Conservation (phyloP, 2,888 invertebrate genomes). For the Drosophila borborema region DNA sequence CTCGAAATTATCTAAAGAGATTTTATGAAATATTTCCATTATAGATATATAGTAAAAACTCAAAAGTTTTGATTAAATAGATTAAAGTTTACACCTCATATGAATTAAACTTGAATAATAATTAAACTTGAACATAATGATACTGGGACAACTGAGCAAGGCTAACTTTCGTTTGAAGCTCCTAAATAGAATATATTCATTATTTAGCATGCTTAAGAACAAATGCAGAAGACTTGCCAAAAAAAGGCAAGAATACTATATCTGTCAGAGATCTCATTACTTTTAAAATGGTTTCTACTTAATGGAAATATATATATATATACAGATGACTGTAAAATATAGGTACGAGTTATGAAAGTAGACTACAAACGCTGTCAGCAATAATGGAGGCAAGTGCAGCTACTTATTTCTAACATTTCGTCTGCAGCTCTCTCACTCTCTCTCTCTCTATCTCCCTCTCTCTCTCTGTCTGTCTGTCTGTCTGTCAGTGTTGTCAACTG, state of each 20-base stretch:
- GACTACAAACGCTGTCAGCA: slow-evolving; percentile 21
- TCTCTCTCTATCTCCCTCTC: not conserved
- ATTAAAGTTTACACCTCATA: not conserved
- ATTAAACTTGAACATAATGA: no score
- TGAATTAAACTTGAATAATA: no score
- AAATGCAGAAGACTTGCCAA: not conserved
- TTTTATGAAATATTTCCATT: no score
- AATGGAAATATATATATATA: slow-evolving; percentile 1
- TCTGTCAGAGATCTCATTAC: not conserved
- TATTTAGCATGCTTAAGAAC: no score
- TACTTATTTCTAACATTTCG: slow-evolving; percentile 20
- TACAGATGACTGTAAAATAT: no score
- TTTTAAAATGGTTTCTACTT: slow-evolving; percentile 1
- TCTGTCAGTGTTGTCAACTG: slow-evolving; percentile 45
- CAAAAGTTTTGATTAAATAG: no score
- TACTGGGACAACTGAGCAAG: not conserved
- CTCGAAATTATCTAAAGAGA: no score
- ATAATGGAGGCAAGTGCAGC: slow-evolving; percentile 29
- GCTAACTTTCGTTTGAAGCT: not conserved
- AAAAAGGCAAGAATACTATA: no score
- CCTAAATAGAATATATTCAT: not conserved
- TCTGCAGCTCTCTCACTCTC: slow-evolving; percentile 4
- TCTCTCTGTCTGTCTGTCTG: slow-evolving; percentile 5
- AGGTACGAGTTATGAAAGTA: not conserved
- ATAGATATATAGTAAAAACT: no score